These are phyloP conservation scores for Meloidogyne chitwoodi DNA, from an alignment of 1,140 invertebrate species.

Conservation along the genomic window DNA sequence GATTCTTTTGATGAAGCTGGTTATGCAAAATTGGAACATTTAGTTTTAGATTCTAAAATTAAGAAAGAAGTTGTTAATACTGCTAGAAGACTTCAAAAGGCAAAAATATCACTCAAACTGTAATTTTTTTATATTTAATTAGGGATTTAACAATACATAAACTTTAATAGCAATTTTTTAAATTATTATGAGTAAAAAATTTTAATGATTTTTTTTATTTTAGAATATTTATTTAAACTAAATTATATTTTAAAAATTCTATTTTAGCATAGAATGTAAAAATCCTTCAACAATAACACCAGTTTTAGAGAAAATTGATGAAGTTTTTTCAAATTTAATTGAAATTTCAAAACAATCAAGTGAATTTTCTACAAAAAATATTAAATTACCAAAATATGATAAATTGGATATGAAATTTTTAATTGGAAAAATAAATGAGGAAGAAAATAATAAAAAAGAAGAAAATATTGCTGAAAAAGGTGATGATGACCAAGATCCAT, in stretches of 20 bases:
- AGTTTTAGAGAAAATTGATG: conserved; percentile 10
- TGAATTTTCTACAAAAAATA: conserved; percentile 6
- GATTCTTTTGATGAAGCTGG: conserved; percentile 22
- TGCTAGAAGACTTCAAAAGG: conserved; percentile 9
- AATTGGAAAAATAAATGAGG: not conserved
- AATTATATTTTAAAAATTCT: not conserved
- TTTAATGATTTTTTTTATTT: too few species aligned
- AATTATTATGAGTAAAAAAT: too few species aligned
- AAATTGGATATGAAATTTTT: conserved; percentile 2
- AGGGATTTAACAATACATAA: too few species aligned
- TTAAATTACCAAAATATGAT: conserved; percentile 15
- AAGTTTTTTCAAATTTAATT: conserved; percentile 4
- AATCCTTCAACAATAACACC: conserved; percentile 1
- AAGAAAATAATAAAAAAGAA: not conserved
- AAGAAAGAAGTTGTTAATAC: conserved; percentile 22
- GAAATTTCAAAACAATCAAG: conserved; percentile 18
- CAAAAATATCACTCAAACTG: conserved; percentile 9
- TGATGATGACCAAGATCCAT: not conserved
- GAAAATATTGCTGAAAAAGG: not conserved
- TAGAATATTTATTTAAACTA: too few species aligned
- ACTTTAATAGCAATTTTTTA: too few species aligned
- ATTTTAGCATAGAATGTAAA: not conserved
- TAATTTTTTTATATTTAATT: not conserved
- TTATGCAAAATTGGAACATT: conserved; percentile 20
- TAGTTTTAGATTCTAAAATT: not conserved